Conservation (phyloP, 2,797 vertebrate genomes). For the Parauchenoglanis ngamensis region DNA sequence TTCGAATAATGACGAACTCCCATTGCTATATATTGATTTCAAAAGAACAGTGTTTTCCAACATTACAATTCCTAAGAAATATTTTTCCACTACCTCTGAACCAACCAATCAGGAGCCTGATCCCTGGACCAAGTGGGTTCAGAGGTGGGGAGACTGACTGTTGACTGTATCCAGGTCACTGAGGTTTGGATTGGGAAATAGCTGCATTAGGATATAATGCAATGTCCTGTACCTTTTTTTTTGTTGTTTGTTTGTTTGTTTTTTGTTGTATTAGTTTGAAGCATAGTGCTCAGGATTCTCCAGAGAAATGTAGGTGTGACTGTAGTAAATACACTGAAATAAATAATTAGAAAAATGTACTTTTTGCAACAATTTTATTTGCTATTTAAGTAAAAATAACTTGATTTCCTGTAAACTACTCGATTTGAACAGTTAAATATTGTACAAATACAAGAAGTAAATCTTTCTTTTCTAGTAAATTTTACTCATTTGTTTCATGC, state of each 20-base stretch:
- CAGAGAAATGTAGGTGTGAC: not conserved
- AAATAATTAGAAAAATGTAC: not conserved
- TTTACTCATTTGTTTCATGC: not conserved
- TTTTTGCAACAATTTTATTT: too few species aligned
- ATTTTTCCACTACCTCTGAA: not conserved
- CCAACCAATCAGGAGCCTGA: not conserved
- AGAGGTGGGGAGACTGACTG: too few species aligned
- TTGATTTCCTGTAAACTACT: not conserved
- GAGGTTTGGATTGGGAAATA: not conserved
- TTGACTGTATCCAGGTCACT: not conserved
- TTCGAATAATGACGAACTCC: not conserved
- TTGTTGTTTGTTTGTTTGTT: too few species aligned
- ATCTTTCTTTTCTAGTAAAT: not conserved
- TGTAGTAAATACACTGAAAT: not conserved
- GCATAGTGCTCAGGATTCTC: not conserved
- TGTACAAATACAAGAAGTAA: not conserved
- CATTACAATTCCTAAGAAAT: not conserved
- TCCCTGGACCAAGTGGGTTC: not conserved
- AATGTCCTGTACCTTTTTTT: not conserved
- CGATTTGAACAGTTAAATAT: not conserved
- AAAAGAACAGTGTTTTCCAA: not conserved
- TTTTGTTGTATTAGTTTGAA: not conserved
- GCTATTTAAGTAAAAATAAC: too few species aligned
- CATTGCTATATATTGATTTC: not conserved
- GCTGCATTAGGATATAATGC: not conserved